These are phyloP conservation scores for Synanthedon vespiformis DNA, from an alignment of 2,888 invertebrate genomes.

Conservation along the genomic window DNA sequence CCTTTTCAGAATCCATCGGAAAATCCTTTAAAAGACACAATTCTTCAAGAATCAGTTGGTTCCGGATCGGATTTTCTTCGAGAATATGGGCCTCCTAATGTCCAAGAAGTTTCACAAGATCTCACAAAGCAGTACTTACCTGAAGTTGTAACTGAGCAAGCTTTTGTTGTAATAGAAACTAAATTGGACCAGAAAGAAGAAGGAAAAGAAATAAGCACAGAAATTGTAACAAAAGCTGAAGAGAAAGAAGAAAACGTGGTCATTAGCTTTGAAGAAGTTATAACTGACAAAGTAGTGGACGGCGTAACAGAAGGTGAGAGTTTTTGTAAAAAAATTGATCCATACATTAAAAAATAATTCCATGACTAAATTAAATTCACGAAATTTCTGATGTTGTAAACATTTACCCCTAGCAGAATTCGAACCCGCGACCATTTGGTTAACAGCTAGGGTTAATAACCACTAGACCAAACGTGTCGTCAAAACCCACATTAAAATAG, in stretches of 20 bases:
- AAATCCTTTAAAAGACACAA: conserved; percentile 46
- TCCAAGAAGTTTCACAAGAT: conserved; percentile 26
- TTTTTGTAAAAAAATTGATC: background rate
- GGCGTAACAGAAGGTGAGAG: conserved; percentile 3
- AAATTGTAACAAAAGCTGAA: background rate
- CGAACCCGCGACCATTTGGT: too few species aligned
- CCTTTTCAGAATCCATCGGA: conserved; percentile 43
- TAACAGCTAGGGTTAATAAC: too few species aligned
- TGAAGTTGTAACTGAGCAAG: conserved; percentile 35
- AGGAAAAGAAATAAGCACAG: background rate
- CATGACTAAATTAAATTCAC: too few species aligned
- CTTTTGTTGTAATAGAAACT: conserved; percentile 23
- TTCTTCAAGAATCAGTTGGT: conserved; percentile 47
- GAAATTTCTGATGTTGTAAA: too few species aligned
- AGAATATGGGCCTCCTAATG: conserved; percentile 61
- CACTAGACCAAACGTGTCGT: too few species aligned
- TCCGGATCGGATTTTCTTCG: conserved; percentile 61
- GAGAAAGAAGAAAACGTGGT: background rate
- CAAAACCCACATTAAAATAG: too few species aligned
- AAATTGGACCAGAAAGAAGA: conserved; percentile 10
- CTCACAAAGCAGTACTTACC: conserved; percentile 39
- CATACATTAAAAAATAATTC: background rate
- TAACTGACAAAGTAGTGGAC: conserved; percentile 8
- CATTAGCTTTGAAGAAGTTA: conserved; percentile 4
- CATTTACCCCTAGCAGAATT: too few species aligned